A percentile compares a stretch with the other conserved stretches of the same genome.
phyloP scores from a whole-genome alignment of 2,113 vertebrate species.

The Rhineura floridana region DNA sequence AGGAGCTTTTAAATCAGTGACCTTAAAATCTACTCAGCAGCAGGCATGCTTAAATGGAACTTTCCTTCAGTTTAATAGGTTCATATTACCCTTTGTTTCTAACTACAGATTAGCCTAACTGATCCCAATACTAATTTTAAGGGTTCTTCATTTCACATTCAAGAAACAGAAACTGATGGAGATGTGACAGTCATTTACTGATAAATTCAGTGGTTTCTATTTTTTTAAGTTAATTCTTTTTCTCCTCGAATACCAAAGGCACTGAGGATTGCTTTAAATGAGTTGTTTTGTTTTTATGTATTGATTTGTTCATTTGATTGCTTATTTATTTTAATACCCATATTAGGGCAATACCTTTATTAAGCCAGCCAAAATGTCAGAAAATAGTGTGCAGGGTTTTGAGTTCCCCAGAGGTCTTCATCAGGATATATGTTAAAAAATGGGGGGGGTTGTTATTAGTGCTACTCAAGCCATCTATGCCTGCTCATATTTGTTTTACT shows the following conservation, averaged over 20 bases:
- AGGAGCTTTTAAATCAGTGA: conserved; percentile 22
- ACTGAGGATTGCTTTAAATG: too few species aligned
- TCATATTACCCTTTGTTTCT: conserved; percentile 25
- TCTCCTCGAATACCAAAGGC: neutral
- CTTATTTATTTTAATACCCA: too few species aligned
- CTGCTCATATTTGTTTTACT: too few species aligned
- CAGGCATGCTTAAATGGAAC: conserved; percentile 15
- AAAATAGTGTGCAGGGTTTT: too few species aligned
- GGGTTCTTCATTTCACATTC: neutral
- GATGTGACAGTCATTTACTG: neutral
- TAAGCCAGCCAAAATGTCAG: too few species aligned
- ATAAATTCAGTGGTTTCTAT: neutral
- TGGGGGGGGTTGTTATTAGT: too few species aligned
- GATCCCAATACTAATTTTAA: conserved; percentile 11
- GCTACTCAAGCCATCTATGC: too few species aligned
- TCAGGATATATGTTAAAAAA: too few species aligned
- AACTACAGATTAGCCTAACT: conserved; percentile 14
- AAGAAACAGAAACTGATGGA: neutral
- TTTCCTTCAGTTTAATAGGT: conserved; percentile 5
- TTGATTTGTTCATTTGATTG: too few species aligned
- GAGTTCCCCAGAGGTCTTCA: too few species aligned
- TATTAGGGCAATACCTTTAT: too few species aligned
- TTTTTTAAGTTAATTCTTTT: neutral
- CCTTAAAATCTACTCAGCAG: conserved; percentile 28
- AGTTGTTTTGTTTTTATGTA: too few species aligned